These are phyloP conservation scores for Mormyrus proboscirostris DNA, from an alignment of 2,797 vertebrate species.

Conservation along the genomic window DNA sequence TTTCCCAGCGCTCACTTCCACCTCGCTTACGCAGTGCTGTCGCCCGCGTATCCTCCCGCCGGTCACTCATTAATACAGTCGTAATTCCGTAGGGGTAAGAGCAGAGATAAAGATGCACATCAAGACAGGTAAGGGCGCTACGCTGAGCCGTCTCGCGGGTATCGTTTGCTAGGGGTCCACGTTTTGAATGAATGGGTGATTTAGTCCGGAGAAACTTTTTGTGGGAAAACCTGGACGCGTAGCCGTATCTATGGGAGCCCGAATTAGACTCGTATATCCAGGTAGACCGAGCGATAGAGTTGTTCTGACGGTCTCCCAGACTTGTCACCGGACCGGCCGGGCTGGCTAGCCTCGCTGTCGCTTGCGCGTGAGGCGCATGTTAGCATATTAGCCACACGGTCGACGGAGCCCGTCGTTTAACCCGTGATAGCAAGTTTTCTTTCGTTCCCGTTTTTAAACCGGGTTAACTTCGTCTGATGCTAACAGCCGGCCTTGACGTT, in stretches of 20 bases:
- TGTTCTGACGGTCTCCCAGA: background rate
- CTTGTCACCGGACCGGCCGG: background rate
- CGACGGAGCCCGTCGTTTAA: background rate
- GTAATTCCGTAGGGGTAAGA: conserved; percentile 31
- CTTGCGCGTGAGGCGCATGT: background rate
- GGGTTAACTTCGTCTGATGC: background rate
- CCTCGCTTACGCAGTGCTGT: conserved; percentile 30
- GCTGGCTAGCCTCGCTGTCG: background rate
- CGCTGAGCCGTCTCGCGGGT: background rate
- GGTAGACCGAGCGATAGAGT: background rate
- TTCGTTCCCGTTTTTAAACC: background rate
- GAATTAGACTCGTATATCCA: background rate
- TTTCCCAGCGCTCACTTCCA: conserved; percentile 21
- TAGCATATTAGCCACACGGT: background rate
- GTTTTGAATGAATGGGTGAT: background rate
- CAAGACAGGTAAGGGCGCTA: conserved; percentile 59
- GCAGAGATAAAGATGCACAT: conserved; percentile 64
- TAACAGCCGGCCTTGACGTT: background rate
- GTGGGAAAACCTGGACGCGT: background rate
- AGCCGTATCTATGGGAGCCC: background rate
- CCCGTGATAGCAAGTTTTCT: background rate
- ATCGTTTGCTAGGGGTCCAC: background rate
- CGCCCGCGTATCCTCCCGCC: conserved; percentile 53
- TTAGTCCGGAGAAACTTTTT: background rate
- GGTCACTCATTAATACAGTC: conserved; percentile 51